These are phyloP conservation scores for Melolontha melolontha DNA, from an alignment of 2,888 invertebrate species.

Conservation along the genomic window DNA sequence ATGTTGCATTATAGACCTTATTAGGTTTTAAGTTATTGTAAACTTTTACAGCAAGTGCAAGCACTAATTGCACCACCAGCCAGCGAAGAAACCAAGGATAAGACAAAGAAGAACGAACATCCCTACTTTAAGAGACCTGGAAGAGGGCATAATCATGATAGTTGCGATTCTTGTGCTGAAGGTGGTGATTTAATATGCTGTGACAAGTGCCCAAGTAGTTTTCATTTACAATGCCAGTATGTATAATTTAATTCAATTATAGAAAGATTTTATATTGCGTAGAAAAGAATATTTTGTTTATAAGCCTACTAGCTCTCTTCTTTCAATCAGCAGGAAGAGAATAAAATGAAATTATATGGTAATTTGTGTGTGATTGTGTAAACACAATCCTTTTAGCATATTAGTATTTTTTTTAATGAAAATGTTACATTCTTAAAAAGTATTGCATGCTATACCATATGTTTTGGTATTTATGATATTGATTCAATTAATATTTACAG, in stretches of 20 bases:
- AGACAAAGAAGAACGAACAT: constrained; percentile 71
- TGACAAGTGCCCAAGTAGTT: constrained; percentile 95
- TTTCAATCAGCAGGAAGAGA: no score
- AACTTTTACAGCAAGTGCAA: constrained; percentile 82
- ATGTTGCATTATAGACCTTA: background rate
- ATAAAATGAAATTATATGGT: no score
- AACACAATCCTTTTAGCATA: no score
- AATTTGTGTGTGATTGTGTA: no score
- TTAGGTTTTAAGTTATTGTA: background rate
- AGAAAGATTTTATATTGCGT: background rate
- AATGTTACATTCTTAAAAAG: no score
- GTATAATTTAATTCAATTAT: constrained; percentile 56
- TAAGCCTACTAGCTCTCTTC: no score
- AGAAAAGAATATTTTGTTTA: no score
- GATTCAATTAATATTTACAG: no score
- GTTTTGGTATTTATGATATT: no score
- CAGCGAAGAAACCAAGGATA: constrained; percentile 77
- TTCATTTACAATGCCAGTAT: constrained; percentile 96
- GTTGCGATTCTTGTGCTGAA: constrained; percentile 94
- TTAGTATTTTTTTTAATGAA: no score
- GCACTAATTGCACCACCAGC: constrained; percentile 89
- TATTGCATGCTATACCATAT: no score
- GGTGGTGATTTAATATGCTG: constrained; percentile 96
- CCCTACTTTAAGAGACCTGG: constrained; percentile 88
- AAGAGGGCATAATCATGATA: constrained; percentile 92